Percentiles rank a stretch among this genome's conserved stretches.
Evolutionary conservation across 2,888 invertebrate genomes (phyloP).

Genomic region (Nomada fabriciana): DNA sequence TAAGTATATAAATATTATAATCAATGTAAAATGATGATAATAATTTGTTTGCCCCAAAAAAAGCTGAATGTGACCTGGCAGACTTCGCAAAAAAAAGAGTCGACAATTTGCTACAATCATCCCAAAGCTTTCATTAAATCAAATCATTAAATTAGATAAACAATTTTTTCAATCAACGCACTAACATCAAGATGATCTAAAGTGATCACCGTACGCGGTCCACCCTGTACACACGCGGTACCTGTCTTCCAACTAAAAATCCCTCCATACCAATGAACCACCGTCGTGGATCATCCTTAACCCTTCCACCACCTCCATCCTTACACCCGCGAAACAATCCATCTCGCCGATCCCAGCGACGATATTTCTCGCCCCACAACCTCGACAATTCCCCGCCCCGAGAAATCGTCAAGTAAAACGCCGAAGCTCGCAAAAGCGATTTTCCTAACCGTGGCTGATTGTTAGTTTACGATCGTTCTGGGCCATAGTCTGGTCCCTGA

Average conservation of each 20-base stretch:
- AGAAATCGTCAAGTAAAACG: neutral
- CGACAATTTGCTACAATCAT: too few relatives aligned
- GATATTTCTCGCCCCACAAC: neutral
- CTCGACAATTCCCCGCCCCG: neutral
- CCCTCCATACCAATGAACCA: too few relatives aligned
- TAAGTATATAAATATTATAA: too few relatives aligned
- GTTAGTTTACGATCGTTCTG: constrained; percentile 49
- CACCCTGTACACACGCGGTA: neutral
- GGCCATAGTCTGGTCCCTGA: neutral
- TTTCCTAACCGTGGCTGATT: constrained; percentile 25
- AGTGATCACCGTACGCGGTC: too few relatives aligned
- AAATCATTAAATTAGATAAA: too few relatives aligned
- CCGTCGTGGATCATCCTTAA: constrained; percentile 16
- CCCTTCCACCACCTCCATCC: neutral
- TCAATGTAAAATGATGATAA: too few relatives aligned
- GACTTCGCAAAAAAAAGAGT: too few relatives aligned
- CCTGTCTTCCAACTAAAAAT: neutral
- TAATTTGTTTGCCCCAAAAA: too few relatives aligned
- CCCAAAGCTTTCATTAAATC: too few relatives aligned
- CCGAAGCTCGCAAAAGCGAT: neutral
- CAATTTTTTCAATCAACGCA: too few relatives aligned
- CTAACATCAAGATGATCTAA: too few relatives aligned
- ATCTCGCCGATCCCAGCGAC: constrained; percentile 9
- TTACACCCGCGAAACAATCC: neutral
- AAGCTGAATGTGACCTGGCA: too few relatives aligned